Conservation (phyloP, 2,113 vertebrate genomes). For the Pitta sordida region DNA sequence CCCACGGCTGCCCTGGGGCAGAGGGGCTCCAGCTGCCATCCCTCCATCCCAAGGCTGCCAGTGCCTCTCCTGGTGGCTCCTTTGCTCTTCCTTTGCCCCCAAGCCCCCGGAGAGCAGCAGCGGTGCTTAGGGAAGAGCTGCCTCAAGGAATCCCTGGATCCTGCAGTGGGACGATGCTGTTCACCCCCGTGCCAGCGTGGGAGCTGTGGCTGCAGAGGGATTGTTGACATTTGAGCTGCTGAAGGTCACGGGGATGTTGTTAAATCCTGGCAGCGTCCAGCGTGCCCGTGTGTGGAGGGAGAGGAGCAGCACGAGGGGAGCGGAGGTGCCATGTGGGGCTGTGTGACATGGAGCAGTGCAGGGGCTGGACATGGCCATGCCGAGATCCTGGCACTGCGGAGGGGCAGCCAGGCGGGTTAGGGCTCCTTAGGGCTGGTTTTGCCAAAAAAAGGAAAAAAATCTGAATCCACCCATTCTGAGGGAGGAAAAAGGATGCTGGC, state of each 20-base stretch:
- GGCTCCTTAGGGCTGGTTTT: background rate
- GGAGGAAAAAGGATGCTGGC: background rate
- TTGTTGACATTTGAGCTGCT: background rate
- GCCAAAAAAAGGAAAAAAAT: background rate
- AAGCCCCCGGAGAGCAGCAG: background rate
- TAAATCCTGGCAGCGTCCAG: background rate
- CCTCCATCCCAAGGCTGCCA: accelerated
- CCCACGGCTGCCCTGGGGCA: accelerated
- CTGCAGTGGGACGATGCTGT: accelerated
- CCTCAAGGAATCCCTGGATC: accelerated
- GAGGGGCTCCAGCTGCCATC: background rate
- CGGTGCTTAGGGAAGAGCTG: background rate
- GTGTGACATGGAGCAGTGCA: background rate
- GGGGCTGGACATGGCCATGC: accelerated
- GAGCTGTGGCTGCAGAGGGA: background rate
- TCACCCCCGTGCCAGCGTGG: accelerated
- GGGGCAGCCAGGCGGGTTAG: background rate
- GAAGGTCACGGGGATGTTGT: background rate
- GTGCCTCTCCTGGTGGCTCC: accelerated
- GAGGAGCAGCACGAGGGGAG: background rate
- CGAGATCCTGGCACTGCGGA: background rate
- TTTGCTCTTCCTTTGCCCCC: too few species aligned
- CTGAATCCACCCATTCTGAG: background rate
- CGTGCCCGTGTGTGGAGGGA: accelerated
- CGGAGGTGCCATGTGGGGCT: background rate